Percentiles rank a stretch among this genome's conserved stretches.
Conservation (phyloP, 2,888 invertebrate species). For the Drosophila demipolita region DNA sequence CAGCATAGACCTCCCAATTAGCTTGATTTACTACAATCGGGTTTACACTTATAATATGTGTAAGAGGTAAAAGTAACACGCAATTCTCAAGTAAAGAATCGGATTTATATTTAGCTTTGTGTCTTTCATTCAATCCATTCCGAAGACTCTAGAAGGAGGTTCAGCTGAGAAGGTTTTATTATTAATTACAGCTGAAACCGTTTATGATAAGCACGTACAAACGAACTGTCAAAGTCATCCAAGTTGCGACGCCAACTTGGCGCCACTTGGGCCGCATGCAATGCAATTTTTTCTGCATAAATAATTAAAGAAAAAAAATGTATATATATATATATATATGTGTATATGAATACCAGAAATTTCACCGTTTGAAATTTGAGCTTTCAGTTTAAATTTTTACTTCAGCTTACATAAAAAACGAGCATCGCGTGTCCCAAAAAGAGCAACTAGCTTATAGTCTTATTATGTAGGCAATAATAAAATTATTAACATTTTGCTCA, state of each 20-base stretch:
- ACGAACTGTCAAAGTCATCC: slow-evolving; percentile 72
- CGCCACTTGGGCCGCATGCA: slow-evolving; percentile 66
- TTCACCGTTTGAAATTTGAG: slow-evolving; percentile 45
- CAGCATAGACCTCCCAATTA: slow-evolving; percentile 59
- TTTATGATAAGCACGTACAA: slow-evolving; percentile 71
- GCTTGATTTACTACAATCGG: slow-evolving; percentile 49
- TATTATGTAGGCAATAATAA: slow-evolving; percentile 41
- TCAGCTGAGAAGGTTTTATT: slow-evolving; percentile 37
- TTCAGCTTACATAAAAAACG: slow-evolving; percentile 10
- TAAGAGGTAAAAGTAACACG: background rate
- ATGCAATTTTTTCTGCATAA: slow-evolving; percentile 58
- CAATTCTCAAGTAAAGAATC: slow-evolving; percentile 27
- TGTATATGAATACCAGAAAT: slow-evolving; percentile 57
- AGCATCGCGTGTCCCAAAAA: slow-evolving; percentile 57
- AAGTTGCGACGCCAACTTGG: slow-evolving; percentile 64
- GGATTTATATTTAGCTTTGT: slow-evolving; percentile 28
- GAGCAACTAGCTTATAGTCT: slow-evolving; percentile 31
- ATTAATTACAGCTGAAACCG: slow-evolving; percentile 68
- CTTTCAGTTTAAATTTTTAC: slow-evolving; percentile 41
- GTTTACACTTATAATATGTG: background rate
- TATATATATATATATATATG: slow-evolving; percentile 36
- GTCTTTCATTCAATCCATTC: slow-evolving; percentile 17
- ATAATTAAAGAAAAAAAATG: slow-evolving; percentile 56
- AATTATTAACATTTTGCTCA: slow-evolving; percentile 63
- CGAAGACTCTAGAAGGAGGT: slow-evolving; percentile 1